Percentiles rank a stretch among this genome's conserved stretches.
Evolutionary conservation across 2,113 vertebrate species (phyloP).

Genomic region (Otolemur garnettii): DNA sequence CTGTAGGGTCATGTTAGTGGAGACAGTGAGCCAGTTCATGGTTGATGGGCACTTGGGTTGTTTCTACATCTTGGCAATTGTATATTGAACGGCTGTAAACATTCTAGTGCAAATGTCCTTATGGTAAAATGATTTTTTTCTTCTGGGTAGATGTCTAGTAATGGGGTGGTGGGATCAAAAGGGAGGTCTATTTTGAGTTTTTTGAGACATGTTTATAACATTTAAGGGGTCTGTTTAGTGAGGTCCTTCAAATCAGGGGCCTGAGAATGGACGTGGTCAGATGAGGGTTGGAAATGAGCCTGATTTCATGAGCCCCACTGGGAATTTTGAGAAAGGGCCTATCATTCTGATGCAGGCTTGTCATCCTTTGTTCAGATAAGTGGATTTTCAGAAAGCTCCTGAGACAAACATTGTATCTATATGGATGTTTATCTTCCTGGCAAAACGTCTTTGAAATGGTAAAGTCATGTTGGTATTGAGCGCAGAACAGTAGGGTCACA

Average conservation of each 20-base stretch:
- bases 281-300: background rate
- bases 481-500: background rate
- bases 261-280: fast-evolving
- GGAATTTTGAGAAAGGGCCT: background rate
- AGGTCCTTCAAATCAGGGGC: background rate
- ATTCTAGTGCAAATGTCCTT: too few relatives aligned
- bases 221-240: background rate
- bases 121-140: too few relatives aligned
- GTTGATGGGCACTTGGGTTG: too few relatives aligned
- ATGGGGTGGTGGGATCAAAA: too few relatives aligned
- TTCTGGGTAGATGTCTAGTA: too few relatives aligned
- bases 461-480: background rate
- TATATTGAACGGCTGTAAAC: too few relatives aligned
- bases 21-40: too few relatives aligned
- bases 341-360: background rate
- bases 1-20: too few relatives aligned
- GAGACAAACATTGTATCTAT: background rate
- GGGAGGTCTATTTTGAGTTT: too few relatives aligned
- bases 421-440: background rate
- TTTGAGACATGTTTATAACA: too few relatives aligned
- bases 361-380: background rate
- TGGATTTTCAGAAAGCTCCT: slow-evolving; percentile 5
- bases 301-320: background rate
- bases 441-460: background rate
- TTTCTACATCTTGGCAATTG: too few relatives aligned